These are phyloP conservation scores for Anneissia japonica DNA, from an alignment of 35 echinoderm and acorn worm species.

Conservation along the genomic window DNA sequence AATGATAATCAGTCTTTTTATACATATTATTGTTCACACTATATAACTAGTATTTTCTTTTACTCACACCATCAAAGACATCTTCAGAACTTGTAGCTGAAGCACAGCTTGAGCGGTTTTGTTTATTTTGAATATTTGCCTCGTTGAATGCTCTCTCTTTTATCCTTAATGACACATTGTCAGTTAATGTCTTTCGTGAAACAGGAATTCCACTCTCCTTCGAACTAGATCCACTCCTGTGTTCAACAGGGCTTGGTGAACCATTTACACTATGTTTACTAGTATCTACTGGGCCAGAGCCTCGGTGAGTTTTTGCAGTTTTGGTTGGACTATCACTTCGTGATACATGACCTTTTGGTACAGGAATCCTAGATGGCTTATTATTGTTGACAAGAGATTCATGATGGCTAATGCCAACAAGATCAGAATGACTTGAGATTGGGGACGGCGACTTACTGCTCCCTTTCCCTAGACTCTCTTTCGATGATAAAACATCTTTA, in stretches of 20 bases:
- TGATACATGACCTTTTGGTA: not conserved
- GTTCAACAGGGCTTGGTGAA: not conserved
- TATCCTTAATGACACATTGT: not conserved
- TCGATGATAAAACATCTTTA: slow-evolving; percentile 47
- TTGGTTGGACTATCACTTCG: not conserved
- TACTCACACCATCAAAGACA: not conserved
- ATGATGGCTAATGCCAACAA: not conserved
- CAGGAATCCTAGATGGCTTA: not conserved
- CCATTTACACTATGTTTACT: not conserved
- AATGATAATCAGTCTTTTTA: no score
- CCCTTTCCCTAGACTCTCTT: slow-evolving; percentile 69
- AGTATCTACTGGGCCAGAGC: not conserved
- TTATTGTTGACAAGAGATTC: not conserved
- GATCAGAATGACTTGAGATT: slow-evolving; percentile 62
- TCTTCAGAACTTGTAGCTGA: not conserved
- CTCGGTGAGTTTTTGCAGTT: not conserved
- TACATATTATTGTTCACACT: no score
- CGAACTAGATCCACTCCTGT: not conserved
- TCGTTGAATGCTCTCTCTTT: not conserved
- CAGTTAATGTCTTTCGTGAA: not conserved
- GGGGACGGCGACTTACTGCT: slow-evolving; percentile 67
- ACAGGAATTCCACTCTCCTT: not conserved
- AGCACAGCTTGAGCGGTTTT: not conserved
- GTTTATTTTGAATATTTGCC: not conserved
- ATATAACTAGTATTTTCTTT: not conserved